Conservation (phyloP, 2,888 invertebrate genomes). For the Ophioninae sp. region DNA sequence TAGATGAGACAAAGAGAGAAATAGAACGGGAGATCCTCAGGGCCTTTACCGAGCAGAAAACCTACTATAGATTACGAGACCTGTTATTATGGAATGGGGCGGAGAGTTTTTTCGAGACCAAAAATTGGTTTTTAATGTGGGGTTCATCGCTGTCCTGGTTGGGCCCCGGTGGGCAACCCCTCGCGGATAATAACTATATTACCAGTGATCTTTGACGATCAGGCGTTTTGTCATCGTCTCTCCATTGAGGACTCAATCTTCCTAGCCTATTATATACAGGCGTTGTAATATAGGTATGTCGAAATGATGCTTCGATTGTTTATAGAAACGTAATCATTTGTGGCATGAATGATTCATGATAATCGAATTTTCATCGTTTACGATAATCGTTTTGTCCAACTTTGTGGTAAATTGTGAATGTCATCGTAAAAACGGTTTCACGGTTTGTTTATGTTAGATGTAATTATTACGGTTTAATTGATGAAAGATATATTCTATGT, state of each 20-base stretch:
- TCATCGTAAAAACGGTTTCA: too few species aligned
- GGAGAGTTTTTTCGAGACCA: conserved; percentile 78
- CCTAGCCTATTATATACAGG: too few species aligned
- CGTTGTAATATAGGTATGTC: neutral
- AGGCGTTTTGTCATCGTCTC: conserved; percentile 68
- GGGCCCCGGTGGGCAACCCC: conserved; percentile 64
- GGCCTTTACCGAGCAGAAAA: conserved; percentile 76
- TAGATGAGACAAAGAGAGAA: conserved; percentile 24
- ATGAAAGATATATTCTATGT: too few species aligned
- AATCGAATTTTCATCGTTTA: too few species aligned
- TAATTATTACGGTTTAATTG: too few species aligned
- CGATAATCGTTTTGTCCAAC: too few species aligned
- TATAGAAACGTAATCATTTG: too few species aligned
- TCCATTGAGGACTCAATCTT: conserved; percentile 24
- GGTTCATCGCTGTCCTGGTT: conserved; percentile 77
- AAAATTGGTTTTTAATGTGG: conserved; percentile 81
- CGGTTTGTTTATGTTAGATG: too few species aligned
- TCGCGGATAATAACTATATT: conserved; percentile 80
- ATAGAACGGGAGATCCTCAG: conserved; percentile 54
- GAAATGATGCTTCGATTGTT: too few species aligned
- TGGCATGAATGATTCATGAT: too few species aligned
- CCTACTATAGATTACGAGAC: conserved; percentile 80
- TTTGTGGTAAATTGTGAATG: too few species aligned
- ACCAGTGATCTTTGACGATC: conserved; percentile 74
- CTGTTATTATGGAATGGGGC: conserved; percentile 79